Conservation (phyloP, 2,797 vertebrate species). For the Muscicapa comitata region DNA sequence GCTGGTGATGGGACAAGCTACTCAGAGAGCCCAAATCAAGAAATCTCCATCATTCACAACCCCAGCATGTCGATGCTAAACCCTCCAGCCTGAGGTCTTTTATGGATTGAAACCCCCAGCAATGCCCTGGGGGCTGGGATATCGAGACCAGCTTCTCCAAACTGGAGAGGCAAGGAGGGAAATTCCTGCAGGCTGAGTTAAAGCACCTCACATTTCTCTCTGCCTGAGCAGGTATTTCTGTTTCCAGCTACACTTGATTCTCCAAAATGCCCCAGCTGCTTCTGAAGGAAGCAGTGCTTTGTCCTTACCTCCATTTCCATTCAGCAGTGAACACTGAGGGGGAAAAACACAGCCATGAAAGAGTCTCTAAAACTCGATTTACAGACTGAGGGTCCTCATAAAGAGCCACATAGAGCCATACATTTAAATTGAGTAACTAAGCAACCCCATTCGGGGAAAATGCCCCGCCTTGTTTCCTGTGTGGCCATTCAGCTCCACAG, state of each 20-base stretch:
- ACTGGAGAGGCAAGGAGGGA: background rate
- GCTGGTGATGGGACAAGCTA: background rate
- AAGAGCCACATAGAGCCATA: slow-evolving; percentile 44
- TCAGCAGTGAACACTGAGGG: background rate
- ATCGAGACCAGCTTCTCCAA: fast-evolving
- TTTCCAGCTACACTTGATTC: background rate
- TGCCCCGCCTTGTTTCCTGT: slow-evolving; percentile 43
- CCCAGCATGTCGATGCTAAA: background rate
- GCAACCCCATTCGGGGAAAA: slow-evolving; percentile 17
- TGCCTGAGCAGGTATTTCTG: background rate
- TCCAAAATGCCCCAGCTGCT: background rate
- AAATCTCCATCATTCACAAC: background rate
- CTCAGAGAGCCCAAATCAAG: background rate
- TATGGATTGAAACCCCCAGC: background rate
- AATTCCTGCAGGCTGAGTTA: background rate
- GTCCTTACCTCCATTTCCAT: background rate
- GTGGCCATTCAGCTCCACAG: slow-evolving; percentile 42
- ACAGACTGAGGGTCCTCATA: background rate
- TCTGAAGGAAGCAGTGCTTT: background rate
- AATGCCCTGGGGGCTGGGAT: background rate
- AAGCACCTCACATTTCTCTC: background rate
- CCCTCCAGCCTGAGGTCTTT: background rate
- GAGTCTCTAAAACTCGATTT: background rate
- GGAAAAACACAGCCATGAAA: background rate
- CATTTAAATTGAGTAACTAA: slow-evolving; percentile 25